Percentiles rank a stretch among this genome's conserved stretches.
These are phyloP conservation scores for Microtus ochrogaster DNA, from an alignment of 2,113 vertebrate genomes.

Conservation along the genomic window DNA sequence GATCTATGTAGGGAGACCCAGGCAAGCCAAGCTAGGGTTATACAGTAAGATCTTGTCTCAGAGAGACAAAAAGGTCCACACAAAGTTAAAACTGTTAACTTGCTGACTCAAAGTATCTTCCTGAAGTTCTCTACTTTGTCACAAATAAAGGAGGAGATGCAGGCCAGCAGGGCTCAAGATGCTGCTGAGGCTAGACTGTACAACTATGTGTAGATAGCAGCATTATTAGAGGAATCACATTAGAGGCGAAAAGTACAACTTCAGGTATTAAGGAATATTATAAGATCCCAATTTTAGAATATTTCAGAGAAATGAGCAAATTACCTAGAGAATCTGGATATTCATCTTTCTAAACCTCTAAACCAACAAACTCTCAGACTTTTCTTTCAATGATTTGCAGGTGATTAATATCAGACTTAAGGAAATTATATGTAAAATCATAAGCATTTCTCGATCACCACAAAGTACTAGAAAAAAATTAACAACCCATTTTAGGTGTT, in stretches of 20 bases:
- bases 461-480: slow-evolving; percentile 15
- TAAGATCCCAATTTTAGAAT: slow-evolving; percentile 24
- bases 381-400: slow-evolving; percentile 12
- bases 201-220: not conserved
- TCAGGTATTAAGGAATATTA: not conserved
- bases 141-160: not conserved
- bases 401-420: slow-evolving; percentile 16
- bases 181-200: not conserved
- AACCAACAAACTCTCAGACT: not conserved
- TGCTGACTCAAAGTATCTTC: not conserved
- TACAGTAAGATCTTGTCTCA: not conserved
- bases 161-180: not conserved
- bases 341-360: slow-evolving; percentile 9
- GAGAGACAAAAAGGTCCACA: not conserved
- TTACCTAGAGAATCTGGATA: not conserved
- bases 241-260: not conserved
- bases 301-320: not conserved
- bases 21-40: not conserved
- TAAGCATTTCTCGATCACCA: not conserved
- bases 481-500: not conserved
- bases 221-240: not conserved
- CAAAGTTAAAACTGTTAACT: not conserved
- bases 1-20: not conserved
- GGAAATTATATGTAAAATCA: slow-evolving; percentile 20
- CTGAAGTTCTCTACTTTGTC: not conserved